Base-by-base conservation (phyloP, 2,888 invertebrate genomes). In the Osedax fenrisi region DNA sequence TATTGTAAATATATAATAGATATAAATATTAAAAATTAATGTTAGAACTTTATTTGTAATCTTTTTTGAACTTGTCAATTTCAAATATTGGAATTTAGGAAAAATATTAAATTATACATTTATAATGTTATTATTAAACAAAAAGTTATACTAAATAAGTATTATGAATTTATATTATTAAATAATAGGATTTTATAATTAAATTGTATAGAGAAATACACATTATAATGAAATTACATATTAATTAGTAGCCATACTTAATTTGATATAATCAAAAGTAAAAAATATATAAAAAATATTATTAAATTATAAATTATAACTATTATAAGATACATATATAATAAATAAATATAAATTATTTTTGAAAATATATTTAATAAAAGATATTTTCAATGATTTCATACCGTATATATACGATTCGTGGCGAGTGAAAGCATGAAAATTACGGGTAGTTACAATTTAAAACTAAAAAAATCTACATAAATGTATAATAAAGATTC, bases 381-480 rank as follows among this genome's bases (percentile, higher is more conserved):
- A 41, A n/a, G n/a, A 41, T 41, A 10, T 41, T 41, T 10, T 41
- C 5, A 41, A 10, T 41, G 5, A 41, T 10, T 41, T 41, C 5
- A 41, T 17, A 41, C 10, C 17, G 17, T 41, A 10, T 41, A 17
- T 41, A 41, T 41, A 26, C 71, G 75, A 73, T 73, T 70, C 73
- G 62, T 23, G 73, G 76, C 27, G 75, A 73, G 41, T 41, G 17
- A 17, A 17, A 41, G 41, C 41, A 41, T 41, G 41, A 41, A 41
- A 41, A 10, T 5, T 41, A 41, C 41, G 41, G 41, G 41, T 41
- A 41, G 41, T 41, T 41, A 41, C 41, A 41, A 41, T 41, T 41
- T 41, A 10, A 41, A 41, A 41, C 5, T 41, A 17, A 17, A 41
- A 41, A 41, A 10, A 17, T 41, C 41, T 41, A 41, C 17, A 41